Evolutionary conservation across 2,888 invertebrate species (phyloP).

Genomic region (Lucinisca nassula): DNA sequence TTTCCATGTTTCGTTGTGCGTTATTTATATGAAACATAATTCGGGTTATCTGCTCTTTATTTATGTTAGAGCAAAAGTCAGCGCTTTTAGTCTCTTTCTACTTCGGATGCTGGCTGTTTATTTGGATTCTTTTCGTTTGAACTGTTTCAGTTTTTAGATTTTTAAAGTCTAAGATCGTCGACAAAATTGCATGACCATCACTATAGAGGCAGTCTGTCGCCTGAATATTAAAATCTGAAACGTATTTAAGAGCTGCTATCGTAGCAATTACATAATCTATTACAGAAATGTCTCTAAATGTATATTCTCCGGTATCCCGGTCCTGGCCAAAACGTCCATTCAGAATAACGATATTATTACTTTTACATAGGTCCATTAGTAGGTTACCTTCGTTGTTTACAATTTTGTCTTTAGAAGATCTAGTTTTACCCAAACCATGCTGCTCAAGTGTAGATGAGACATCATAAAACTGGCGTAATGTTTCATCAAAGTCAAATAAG

Average conservation of each 20-base stretch:
- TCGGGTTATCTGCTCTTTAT: background rate
- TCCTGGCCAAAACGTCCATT: background rate
- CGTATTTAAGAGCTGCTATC: background rate
- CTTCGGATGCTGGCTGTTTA: background rate
- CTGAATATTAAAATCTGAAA: background rate
- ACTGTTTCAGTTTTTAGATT: background rate
- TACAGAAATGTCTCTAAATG: background rate
- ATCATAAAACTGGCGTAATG: background rate
- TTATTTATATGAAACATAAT: background rate
- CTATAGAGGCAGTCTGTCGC: background rate
- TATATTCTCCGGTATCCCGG: background rate
- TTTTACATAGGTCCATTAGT: background rate
- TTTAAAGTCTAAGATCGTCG: background rate
- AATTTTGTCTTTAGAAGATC: background rate
- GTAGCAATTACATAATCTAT: background rate
- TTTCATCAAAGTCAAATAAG: slow-evolving; percentile 10
- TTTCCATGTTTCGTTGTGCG: background rate
- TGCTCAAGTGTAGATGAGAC: background rate
- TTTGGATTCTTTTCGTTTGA: background rate
- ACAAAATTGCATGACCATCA: background rate
- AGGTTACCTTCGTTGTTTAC: background rate
- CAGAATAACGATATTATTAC: background rate
- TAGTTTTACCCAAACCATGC: background rate
- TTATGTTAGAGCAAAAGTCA: background rate
- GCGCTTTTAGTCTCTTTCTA: background rate